phyloP scores from a whole-genome alignment of 2,888 invertebrate genomes.

The Andrena camellia region DNA sequence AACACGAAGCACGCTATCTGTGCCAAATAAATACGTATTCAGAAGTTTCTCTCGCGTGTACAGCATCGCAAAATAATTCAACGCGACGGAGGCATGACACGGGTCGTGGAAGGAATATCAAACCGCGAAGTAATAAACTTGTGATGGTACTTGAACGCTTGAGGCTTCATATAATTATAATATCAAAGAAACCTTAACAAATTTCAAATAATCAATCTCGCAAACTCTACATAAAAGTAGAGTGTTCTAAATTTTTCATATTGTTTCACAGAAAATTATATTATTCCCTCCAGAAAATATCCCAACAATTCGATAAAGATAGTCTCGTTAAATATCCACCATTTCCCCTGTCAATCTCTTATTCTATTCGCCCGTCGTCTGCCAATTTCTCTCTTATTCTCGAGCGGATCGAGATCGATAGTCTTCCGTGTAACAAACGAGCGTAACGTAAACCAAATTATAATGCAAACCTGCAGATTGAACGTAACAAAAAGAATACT shows the following conservation, averaged over 20 bases:
- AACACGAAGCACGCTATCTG: background rate
- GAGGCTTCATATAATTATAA: background rate
- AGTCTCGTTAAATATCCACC: too few species aligned
- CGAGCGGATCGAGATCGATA: background rate
- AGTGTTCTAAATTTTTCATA: too few species aligned
- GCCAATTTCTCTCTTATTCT: background rate
- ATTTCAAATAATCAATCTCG: too few species aligned
- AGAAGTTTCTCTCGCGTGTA: background rate
- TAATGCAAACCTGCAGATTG: constrained; percentile 2
- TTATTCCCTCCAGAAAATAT: too few species aligned
- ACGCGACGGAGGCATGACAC: background rate
- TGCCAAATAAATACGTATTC: constrained; percentile 23
- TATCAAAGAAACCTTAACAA: too few species aligned
- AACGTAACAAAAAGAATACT: constrained; percentile 21
- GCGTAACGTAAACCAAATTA: constrained; percentile 2
- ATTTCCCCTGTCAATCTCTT: too few species aligned
- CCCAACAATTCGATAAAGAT: too few species aligned
- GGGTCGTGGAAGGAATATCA: background rate
- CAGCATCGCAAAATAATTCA: background rate
- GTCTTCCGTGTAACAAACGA: background rate
- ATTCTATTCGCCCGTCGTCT: too few species aligned
- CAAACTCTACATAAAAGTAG: too few species aligned
- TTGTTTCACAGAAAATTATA: too few species aligned
- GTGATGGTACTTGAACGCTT: background rate
- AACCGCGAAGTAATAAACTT: background rate